These are phyloP conservation scores for Heptranchias perlo DNA, from an alignment of 2,113 vertebrate species.

Conservation along the genomic window DNA sequence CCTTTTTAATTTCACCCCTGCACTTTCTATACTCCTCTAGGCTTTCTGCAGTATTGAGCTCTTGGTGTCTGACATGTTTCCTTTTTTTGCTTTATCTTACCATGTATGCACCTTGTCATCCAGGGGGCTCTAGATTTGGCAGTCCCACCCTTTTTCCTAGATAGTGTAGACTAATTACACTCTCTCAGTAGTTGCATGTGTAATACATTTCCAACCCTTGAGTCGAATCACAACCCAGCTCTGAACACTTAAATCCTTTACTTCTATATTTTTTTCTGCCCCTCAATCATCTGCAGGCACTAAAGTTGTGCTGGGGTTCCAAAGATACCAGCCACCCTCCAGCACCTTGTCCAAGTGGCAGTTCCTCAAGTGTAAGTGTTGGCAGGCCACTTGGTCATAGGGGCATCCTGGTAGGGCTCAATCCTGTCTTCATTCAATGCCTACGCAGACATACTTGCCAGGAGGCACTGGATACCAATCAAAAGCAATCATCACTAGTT, in stretches of 20 bases:
- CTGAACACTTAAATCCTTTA: neutral
- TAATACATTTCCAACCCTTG: neutral
- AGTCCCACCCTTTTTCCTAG: no score
- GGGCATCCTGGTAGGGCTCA: neutral
- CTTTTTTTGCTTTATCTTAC: no score
- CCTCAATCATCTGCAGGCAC: neutral
- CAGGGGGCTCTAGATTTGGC: no score
- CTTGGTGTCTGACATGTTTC: no score
- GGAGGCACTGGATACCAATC: neutral
- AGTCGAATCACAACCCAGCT: neutral
- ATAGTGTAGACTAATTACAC: neutral
- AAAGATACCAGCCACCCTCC: neutral
- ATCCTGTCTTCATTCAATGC: neutral
- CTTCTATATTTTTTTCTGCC: neutral
- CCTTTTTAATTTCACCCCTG: no score
- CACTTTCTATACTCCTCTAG: no score
- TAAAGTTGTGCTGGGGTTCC: neutral
- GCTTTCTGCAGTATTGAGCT: no score
- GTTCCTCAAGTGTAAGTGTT: neutral
- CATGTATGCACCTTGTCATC: no score
- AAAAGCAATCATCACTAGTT: neutral
- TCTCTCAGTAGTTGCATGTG: neutral
- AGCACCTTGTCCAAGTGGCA: neutral
- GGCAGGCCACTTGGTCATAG: neutral
- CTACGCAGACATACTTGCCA: neutral